phyloP scores from a whole-genome alignment of 2,113 vertebrate species.

The Carassius gibelio region DNA sequence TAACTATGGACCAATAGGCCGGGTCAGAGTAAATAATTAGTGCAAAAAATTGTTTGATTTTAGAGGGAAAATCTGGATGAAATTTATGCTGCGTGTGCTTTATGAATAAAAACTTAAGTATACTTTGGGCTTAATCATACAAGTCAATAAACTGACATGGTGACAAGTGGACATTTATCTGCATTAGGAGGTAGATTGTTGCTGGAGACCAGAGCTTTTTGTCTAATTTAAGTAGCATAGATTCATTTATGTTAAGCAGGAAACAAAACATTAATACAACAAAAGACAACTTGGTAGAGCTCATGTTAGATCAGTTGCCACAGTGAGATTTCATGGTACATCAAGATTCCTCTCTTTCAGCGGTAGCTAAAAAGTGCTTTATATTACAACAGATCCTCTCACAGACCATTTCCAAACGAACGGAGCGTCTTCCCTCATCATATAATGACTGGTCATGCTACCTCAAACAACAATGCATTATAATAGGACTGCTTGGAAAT shows the following conservation, averaged over 20 bases:
- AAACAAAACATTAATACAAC: neutral
- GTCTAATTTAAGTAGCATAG: neutral
- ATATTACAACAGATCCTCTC: neutral
- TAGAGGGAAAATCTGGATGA: neutral
- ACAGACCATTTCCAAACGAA: neutral
- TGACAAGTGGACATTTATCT: conserved; percentile 12
- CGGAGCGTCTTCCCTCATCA: neutral
- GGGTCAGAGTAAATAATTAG: neutral
- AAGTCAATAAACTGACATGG: neutral
- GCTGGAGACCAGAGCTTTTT: conserved; percentile 20
- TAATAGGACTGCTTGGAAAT: conserved; percentile 4
- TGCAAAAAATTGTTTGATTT: neutral
- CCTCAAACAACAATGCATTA: neutral
- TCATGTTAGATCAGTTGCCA: neutral
- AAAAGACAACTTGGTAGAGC: neutral
- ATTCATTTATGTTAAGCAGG: neutral
- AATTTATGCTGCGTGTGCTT: too few relatives aligned
- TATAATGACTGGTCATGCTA: neutral
- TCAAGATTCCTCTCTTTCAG: conserved; percentile 2
- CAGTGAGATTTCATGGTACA: neutral
- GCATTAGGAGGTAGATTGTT: conserved; percentile 67
- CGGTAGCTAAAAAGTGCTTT: conserved; percentile 7
- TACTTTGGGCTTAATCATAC: neutral
- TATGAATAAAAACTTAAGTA: neutral
- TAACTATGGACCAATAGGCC: neutral